Conservation (phyloP, 2,888 invertebrate genomes). For the Oscheius onirici region DNA sequence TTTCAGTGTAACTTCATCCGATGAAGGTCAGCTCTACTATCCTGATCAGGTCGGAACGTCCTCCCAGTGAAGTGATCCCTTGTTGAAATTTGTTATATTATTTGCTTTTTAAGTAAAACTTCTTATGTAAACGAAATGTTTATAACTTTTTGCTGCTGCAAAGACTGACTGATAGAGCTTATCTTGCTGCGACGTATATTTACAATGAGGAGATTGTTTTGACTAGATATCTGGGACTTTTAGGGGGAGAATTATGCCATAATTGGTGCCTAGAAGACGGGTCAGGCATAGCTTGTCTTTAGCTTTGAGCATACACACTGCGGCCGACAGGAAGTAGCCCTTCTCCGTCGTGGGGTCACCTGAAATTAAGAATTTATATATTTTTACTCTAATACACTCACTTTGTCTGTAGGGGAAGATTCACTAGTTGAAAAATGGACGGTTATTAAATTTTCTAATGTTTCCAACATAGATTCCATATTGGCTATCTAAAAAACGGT, state of each 20-base stretch:
- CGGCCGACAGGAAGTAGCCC: conserved; percentile 68
- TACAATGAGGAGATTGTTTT: conserved; percentile 30
- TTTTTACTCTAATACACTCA: conserved; percentile 5
- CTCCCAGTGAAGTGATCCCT: no score
- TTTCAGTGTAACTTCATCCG: no score
- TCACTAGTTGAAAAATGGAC: conserved; percentile 71
- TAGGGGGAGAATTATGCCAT: conserved; percentile 9
- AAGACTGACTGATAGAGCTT: conserved; percentile 18
- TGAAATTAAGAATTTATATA: conserved; percentile 28
- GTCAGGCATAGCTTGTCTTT: conserved; percentile 70
- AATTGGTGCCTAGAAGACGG: conserved; percentile 28
- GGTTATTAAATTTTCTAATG: conserved; percentile 68
- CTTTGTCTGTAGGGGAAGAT: conserved; percentile 65
- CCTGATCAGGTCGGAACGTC: no score
- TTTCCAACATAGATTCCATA: conserved; percentile 68
- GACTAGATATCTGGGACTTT: conserved; percentile 29
- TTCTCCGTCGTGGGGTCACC: conserved; percentile 64
- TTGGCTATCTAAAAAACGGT: conserved; percentile 46
- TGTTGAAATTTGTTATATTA: no score
- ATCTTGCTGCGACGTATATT: conserved; percentile 10
- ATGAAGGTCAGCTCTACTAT: no score
- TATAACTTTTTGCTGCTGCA: conserved; percentile 4
- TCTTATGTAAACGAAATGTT: conserved; percentile 2
- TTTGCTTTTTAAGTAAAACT: no score
- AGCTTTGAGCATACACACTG: conserved; percentile 70